These are phyloP conservation scores for Macrophya annulata DNA, from an alignment of 2,888 invertebrate genomes.

Conservation along the genomic window DNA sequence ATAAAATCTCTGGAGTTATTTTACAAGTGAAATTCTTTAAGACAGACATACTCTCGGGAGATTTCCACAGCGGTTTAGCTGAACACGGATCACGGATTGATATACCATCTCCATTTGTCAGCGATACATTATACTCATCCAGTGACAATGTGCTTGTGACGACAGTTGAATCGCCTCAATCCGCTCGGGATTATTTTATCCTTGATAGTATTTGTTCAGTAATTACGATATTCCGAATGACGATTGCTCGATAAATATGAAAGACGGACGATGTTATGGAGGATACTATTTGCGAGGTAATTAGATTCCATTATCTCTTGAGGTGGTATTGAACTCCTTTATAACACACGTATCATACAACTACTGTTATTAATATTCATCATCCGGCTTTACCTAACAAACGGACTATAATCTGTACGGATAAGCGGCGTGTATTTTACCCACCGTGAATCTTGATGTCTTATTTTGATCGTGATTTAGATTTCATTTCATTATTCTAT, in stretches of 20 bases:
- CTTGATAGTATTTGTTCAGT: neutral
- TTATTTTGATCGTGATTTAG: neutral
- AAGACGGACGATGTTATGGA: constrained; percentile 75
- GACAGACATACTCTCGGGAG: neutral
- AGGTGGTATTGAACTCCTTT: neutral
- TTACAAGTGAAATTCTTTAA: constrained; percentile 10
- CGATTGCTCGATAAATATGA: constrained; percentile 65
- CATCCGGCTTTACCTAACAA: neutral
- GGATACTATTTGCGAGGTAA: constrained; percentile 75
- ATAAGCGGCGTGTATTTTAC: neutral
- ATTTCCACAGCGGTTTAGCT: neutral
- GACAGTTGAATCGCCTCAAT: neutral
- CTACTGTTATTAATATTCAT: neutral
- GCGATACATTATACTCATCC: neutral
- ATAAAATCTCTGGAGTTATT: neutral
- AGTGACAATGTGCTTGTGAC: constrained; percentile 58
- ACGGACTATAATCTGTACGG: too few species aligned
- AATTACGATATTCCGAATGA: neutral
- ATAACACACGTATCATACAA: neutral
- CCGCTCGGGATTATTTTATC: neutral
- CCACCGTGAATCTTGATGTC: neutral
- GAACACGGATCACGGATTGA: neutral
- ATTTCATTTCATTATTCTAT: neutral
- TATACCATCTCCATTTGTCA: neutral
- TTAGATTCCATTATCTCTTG: neutral